A percentile compares a stretch with the other conserved stretches of the same genome.
These are phyloP conservation scores for Oceanites oceanicus DNA, from an alignment of 2,113 vertebrate species.

Conservation along the genomic window DNA sequence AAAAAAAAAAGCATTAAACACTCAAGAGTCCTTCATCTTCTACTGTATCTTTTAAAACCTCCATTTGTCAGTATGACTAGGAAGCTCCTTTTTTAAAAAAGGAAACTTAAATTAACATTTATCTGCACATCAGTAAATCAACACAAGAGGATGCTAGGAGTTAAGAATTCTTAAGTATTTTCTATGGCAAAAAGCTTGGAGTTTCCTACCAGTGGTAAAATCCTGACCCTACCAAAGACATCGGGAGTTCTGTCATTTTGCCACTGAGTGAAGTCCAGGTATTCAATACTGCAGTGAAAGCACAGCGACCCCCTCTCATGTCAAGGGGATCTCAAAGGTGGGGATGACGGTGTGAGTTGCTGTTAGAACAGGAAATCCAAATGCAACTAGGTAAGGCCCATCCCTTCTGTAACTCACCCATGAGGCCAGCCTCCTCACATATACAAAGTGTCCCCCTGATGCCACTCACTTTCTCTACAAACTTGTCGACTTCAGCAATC, in stretches of 20 bases:
- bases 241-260: not conserved
- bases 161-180: not conserved
- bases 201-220: not conserved
- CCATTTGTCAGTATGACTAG: not conserved
- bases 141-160: conserved; percentile 23
- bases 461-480: not conserved
- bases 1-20: not conserved
- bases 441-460: not conserved
- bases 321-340: not conserved
- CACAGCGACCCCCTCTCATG: not conserved
- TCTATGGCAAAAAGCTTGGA: not conserved
- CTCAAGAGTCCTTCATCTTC: conserved; percentile 45
- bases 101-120: not conserved
- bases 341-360: not conserved
- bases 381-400: not conserved
- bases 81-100: not conserved
- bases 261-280: not conserved
- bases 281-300: not conserved
- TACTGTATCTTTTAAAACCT: not conserved
- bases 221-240: not conserved
- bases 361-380: not conserved
- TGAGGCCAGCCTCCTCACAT: not conserved
- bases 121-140: conserved; percentile 11
- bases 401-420: not conserved
- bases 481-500: not conserved